Evolutionary conservation across 2,113 vertebrate species (phyloP), one percentile per base, ranked within the genome.

Genomic region (Furnarius figulus): DNA sequence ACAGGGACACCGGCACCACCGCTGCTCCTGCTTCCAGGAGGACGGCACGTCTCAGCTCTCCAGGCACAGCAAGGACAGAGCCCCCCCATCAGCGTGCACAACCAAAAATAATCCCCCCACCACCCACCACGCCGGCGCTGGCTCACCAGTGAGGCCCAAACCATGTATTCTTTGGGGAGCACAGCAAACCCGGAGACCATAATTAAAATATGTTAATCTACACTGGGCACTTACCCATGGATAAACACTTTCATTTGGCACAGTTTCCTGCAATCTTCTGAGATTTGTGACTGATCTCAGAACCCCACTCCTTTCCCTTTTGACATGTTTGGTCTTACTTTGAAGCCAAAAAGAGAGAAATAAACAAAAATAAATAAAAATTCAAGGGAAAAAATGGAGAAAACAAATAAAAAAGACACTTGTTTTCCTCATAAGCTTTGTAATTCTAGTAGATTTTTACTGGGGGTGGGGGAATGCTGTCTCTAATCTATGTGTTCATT

Each of bases 151-250:
- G 88, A 95, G 88, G 87, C 79, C 92, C 81, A 86, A 95, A 93
- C 44, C 47, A 2, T 78, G 71, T 92, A 95, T 68, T 90, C 96
- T 93, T 93, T 3, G 5, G 95, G 85, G 95, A 96, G 44, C 0
- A 0, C 72, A 93, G 92, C 76, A 96, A 95, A 95, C 88, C 93
- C 65, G 0, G 87, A 92, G 83, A 94, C 85, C 85, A 92, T 95
- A 96, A 97, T 97, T 97, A 97, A 96, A 97, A 94, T 96, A 97
- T 95, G 95, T 96, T 97, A 96, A 97, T 97, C 93, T 95, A 78
- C 56, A 94, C 90, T 96, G 95, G 95, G 95, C 95, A 95, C 88
- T 96, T 96, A 96, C 95, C 88, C 95, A 95, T 81, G 95, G 93
- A 96, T 96, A 96, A 97, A 97, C 93, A 87, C 72, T 93, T 96